A percentile compares a stretch with the other conserved stretches of the same genome.
phyloP scores from a whole-genome alignment of 1,140 invertebrate genomes.

The Nixonia krombeini region DNA sequence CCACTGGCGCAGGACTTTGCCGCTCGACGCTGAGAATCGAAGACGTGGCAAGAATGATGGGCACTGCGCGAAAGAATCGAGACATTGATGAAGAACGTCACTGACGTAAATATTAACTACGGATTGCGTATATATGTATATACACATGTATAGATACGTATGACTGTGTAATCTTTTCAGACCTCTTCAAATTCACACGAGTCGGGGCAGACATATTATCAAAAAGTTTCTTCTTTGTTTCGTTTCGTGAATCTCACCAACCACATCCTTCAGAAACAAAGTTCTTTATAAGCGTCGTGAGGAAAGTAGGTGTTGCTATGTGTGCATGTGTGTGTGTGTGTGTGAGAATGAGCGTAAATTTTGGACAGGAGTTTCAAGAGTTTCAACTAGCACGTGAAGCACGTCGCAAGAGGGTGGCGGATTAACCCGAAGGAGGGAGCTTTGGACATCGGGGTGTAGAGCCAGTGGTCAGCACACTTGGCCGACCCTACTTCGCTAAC shows the following conservation, averaged over 20 bases:
- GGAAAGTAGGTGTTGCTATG: constrained; percentile 24
- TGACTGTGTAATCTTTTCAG: no score
- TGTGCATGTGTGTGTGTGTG: constrained; percentile 39
- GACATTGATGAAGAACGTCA: no score
- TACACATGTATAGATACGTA: no score
- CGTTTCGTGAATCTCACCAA: no score
- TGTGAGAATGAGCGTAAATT: constrained; percentile 50
- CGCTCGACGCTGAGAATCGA: constrained; percentile 58
- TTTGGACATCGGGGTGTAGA: constrained; percentile 53
- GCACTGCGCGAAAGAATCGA: constrained; percentile 26
- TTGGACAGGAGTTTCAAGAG: constrained; percentile 65
- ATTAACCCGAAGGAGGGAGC: constrained; percentile 49
- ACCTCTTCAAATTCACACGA: no score
- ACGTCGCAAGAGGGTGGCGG: constrained; percentile 60
- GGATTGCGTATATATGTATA: no score
- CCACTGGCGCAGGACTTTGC: constrained; percentile 54
- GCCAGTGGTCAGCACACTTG: constrained; percentile 73
- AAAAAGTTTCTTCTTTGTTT: constrained; percentile 3
- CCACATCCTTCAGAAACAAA: no score
- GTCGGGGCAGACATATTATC: no score
- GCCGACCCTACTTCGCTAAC: constrained; percentile 73
- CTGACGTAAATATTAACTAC: no score
- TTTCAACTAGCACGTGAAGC: constrained; percentile 65
- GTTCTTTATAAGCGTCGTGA: constrained; percentile 52
- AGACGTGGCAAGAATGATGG: constrained; percentile 47